These are phyloP conservation scores for Halcyon malimbica DNA, from an alignment of 2,113 vertebrate species.

Conservation along the genomic window DNA sequence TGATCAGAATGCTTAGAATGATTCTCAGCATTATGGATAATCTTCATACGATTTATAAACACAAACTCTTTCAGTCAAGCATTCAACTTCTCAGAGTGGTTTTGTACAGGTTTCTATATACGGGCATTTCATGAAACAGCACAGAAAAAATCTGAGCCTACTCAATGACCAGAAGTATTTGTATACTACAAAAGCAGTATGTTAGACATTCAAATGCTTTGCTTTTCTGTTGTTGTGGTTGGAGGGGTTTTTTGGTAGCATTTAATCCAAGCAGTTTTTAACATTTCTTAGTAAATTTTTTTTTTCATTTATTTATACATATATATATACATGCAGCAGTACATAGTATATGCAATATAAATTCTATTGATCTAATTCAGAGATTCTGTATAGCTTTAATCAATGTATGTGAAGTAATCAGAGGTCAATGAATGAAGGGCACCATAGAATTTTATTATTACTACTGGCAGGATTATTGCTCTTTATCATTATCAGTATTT, in stretches of 20 bases:
- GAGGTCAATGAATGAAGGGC: background rate
- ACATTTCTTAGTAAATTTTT: background rate
- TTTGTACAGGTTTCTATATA: background rate
- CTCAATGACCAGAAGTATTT: background rate
- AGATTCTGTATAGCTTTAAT: background rate
- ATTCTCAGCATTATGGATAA: background rate
- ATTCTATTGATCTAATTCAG: background rate
- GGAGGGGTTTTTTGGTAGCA: background rate
- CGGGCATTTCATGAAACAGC: background rate
- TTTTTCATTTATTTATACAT: background rate
- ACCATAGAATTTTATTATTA: background rate
- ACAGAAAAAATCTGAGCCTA: background rate
- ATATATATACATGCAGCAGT: background rate
- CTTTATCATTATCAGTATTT: background rate
- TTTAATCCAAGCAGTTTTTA: background rate
- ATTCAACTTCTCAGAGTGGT: background rate
- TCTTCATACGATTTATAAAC: background rate
- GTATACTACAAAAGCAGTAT: background rate
- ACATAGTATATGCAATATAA: background rate
- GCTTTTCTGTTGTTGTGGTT: background rate
- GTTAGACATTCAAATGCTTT: background rate
- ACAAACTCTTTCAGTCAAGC: background rate
- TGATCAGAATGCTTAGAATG: background rate
- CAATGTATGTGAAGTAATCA: background rate
- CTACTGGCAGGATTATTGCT: background rate